Base-by-base conservation (phyloP, 2,797 vertebrate species). In the Peromyscus eremicus region DNA sequence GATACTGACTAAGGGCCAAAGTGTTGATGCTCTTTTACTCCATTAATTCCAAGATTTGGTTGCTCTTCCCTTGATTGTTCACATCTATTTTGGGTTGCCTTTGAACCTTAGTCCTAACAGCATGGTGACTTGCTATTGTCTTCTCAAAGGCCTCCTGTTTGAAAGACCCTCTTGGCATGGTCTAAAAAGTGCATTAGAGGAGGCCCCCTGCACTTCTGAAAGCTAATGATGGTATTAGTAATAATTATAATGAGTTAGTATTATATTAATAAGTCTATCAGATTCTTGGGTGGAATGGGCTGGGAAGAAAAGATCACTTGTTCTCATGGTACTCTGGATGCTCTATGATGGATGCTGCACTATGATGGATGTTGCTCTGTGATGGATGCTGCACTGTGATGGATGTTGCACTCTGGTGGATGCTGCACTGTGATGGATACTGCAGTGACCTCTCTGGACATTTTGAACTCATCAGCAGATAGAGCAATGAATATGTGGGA, bases 391-490 rank as follows among this genome's bases (percentile, higher is more conserved):
- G 34, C 34, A 37, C 17, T 60, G 5, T 55, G 52, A 55, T 55
- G 16, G 52, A 55, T 55, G 52, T 17, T 91, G 16, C 49, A 52
- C 49, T 52, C 49, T 19, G 57, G 60, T 60, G 21, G 55, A 34
- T 68, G 32, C 19, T 57, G 17, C 55, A 57, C 55, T 57, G 55
- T 57, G 55, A 57, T 57, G 1, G 57, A 23, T 60, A 21, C 37
- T 17, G 43, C 27, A 49, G 14, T 27, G 29, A 64, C 40, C 70
- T 5, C 75, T 86, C 29, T 60, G 62, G 60, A n/a, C 37, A 87
- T 92, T 95, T 84, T 64, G 49, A 93, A 77, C 17, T 96, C 40
- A 73, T 55, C 37, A 62, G 23, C 64, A 32, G 88, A 79, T 11
- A 81, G 75, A 84, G 52, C 27, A 92, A 55, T 43, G 17, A 91